Conservation (phyloP, 1,140 invertebrate genomes). For the Drosophila nasuta region DNA sequence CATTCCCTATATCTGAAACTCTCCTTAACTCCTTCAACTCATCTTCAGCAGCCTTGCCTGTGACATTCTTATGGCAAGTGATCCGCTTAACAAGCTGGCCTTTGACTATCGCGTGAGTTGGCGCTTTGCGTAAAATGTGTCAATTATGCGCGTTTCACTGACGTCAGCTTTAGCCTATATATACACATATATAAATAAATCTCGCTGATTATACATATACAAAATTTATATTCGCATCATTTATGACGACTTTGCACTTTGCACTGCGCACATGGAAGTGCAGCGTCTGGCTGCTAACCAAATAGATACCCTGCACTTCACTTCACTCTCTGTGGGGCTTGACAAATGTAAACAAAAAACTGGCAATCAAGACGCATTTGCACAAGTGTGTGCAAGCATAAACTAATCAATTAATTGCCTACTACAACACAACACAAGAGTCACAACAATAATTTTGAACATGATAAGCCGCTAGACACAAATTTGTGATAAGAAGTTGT, state of each 20-base stretch:
- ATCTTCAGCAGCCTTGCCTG: too few relatives aligned
- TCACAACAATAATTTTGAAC: constrained; percentile 9
- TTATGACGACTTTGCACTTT: constrained; percentile 69
- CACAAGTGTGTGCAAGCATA: constrained; percentile 35
- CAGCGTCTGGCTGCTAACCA: not conserved
- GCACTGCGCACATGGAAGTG: constrained; percentile 36
- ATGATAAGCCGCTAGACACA: constrained; percentile 30
- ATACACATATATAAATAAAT: not conserved
- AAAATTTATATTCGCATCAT: constrained; percentile 13
- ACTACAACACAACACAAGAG: not conserved
- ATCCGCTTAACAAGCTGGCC: constrained; percentile 9
- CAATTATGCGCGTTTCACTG: constrained; percentile 28
- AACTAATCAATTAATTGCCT: constrained; percentile 66
- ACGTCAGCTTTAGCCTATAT: constrained; percentile 24
- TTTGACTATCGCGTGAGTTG: constrained; percentile 38
- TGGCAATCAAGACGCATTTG: constrained; percentile 37
- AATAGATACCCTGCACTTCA: constrained; percentile 10
- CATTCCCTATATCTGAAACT: too few relatives aligned
- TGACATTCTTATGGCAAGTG: too few relatives aligned
- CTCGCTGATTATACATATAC: constrained; percentile 8
- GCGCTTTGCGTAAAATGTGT: constrained; percentile 43
- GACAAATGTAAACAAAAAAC: constrained; percentile 35
- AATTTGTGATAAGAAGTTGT: constrained; percentile 48
- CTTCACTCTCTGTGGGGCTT: not conserved
- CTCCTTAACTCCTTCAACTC: too few relatives aligned